Evolutionary conservation across 1,140 invertebrate species (phyloP).

Genomic region (Goniozus legneri): DNA sequence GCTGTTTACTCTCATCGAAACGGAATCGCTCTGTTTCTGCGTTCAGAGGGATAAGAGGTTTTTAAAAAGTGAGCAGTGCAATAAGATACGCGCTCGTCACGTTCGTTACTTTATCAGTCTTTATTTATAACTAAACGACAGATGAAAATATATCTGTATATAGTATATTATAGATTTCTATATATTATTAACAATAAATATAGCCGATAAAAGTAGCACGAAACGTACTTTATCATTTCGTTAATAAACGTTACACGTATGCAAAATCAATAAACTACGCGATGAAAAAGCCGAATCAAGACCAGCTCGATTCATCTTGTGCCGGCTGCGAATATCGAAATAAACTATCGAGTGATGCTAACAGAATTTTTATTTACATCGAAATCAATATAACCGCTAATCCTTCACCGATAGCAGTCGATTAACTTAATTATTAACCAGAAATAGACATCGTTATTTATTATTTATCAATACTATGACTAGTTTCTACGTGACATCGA

Average conservation of each 20-base stretch:
- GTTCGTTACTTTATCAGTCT: slow-evolving; percentile 33
- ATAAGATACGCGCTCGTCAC: no score
- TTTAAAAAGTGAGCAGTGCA: background rate
- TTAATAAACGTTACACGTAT: background rate
- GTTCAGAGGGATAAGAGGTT: no score
- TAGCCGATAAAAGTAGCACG: slow-evolving; percentile 18
- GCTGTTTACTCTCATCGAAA: no score
- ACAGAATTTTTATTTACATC: slow-evolving; percentile 3
- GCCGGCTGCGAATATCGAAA: no score
- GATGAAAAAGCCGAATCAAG: slow-evolving; percentile 27
- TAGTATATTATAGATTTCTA: slow-evolving; percentile 12
- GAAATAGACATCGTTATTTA: slow-evolving; percentile 3
- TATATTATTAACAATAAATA: slow-evolving; percentile 6
- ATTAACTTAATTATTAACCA: background rate
- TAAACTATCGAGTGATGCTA: no score
- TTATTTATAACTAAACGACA: slow-evolving; percentile 38
- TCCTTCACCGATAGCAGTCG: background rate
- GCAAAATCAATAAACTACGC: background rate
- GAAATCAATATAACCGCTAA: background rate
- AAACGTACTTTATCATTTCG: background rate
- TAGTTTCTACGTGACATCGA: background rate
- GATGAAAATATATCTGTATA: slow-evolving; percentile 38
- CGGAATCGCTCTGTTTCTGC: no score
- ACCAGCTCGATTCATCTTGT: slow-evolving; percentile 32
- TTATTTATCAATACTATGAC: background rate